Evolutionary conservation across 1,140 invertebrate genomes (phyloP).

Genomic region (Drosophila asahinai): DNA sequence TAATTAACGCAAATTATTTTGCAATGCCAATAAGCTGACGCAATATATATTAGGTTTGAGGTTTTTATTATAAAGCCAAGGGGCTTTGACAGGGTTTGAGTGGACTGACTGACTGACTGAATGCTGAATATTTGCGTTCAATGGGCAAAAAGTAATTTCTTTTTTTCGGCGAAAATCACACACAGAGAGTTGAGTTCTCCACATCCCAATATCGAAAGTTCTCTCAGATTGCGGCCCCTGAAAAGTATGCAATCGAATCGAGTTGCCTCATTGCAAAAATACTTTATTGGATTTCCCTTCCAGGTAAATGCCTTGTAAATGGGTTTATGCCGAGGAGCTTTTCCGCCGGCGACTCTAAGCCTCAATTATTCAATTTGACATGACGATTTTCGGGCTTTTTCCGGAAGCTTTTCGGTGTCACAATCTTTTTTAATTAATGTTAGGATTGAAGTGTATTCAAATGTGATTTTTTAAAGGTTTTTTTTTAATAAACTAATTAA

Average conservation of each 20-base stretch:
- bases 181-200: slow-evolving; percentile 12
- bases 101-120: slow-evolving; percentile 14
- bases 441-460: not conserved
- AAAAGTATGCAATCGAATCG: slow-evolving; percentile 34
- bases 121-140: slow-evolving; percentile 33
- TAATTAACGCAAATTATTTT: slow-evolving; percentile 71
- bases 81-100: slow-evolving; percentile 5
- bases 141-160: slow-evolving; percentile 34
- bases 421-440: slow-evolving; percentile 2
- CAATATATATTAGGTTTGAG: slow-evolving; percentile 38
- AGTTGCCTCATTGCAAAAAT: slow-evolving; percentile 24
- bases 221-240: slow-evolving; percentile 23
- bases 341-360: slow-evolving; percentile 5
- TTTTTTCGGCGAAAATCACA: not conserved
- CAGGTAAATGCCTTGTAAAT: slow-evolving; percentile 1
- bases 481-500: too few species aligned
- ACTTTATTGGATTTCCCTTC: slow-evolving; percentile 42
- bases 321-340: not conserved
- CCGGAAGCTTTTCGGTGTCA: not conserved
- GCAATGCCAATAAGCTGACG: slow-evolving; percentile 52
- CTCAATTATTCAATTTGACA: slow-evolving; percentile 40
- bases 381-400: not conserved
- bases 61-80: slow-evolving; percentile 19
- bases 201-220: slow-evolving; percentile 9
- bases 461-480: not conserved